phyloP scores from a whole-genome alignment of 2,113 vertebrate genomes.

The Eurypyga helias region DNA sequence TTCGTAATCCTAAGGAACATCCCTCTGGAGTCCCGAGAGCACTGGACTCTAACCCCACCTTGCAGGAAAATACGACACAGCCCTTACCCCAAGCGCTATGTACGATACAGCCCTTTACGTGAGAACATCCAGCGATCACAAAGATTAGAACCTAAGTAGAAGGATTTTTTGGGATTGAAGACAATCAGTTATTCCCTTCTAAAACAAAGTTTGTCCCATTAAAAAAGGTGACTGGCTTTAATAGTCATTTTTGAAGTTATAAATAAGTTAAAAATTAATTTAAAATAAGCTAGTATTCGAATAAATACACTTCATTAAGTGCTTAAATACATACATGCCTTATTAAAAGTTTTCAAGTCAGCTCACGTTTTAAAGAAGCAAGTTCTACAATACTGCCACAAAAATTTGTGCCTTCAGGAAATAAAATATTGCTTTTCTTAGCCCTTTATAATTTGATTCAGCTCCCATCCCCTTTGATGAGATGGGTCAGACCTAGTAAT shows the following conservation, averaged over 20 bases:
- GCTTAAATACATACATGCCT: not conserved
- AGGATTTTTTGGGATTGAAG: not conserved
- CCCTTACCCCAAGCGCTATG: not conserved
- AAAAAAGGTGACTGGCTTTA: conserved; percentile 10
- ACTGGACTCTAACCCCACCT: not conserved
- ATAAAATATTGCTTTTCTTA: conserved; percentile 72
- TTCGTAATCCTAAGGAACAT: not conserved
- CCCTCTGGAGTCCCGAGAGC: not conserved
- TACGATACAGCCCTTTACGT: not conserved
- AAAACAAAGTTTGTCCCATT: not conserved
- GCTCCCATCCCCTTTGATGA: not conserved
- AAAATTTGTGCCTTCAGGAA: conserved; percentile 64
- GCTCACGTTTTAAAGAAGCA: conserved; percentile 3
- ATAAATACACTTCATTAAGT: conserved; percentile 44
- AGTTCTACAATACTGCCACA: conserved; percentile 14
- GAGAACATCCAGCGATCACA: not conserved
- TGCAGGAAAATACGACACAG: not conserved
- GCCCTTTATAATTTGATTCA: conserved; percentile 52
- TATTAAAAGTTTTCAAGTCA: not conserved
- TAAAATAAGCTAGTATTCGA: conserved; percentile 37
- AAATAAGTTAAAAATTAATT: conserved; percentile 67
- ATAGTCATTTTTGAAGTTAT: conserved; percentile 25
- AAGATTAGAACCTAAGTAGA: not conserved
- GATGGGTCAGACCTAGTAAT: conserved; percentile 16
- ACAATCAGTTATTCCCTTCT: not conserved